Base-by-base conservation (phyloP, 2,797 vertebrate genomes). In the Orestias chungarensis region DNA sequence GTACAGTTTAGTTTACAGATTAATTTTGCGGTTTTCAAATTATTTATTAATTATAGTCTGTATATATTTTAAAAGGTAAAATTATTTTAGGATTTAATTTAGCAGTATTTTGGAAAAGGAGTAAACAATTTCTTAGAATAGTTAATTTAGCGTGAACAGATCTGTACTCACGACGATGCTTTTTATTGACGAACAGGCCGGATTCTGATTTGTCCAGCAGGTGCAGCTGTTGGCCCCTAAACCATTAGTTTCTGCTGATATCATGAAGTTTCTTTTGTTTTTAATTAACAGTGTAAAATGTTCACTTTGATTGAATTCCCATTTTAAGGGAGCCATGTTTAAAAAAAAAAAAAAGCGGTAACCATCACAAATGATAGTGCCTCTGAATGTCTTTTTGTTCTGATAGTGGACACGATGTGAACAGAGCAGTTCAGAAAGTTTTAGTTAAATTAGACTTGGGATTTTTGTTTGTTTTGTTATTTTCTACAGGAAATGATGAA, bases 381-480 rank as follows among this genome's bases (percentile, higher is more conserved):
- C 81, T 91, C 76, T 71, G 73, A 84, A 71, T 79, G 43, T 75
- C 10, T 64, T 61, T 82, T 65, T 64, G 69, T 82, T 78, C 59
- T 65, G 15, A 79, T 70, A 66, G 52, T 68, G 62, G 62, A 65
- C 25, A 65, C 64, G 15, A 25, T 52, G 66, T 78, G 64, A 83
- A 75, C 67, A 75, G 64, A 84, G 79, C 38, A 69, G 73, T 82
- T 75, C 75, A 46, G 70, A 65, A 59, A 68, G 44, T 82, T 84
- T 89, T 0, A 43, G 88, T 89, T 81, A 65, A 50, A 43, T 86
- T 71, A 47, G 31, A 49, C 29, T 79, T 73, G 70, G 78, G 85
- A 90, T 86, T 70, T 88, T 90, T 38, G 4, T 38, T 38, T 38
- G 4, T 79, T 73, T 71, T 79, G 85, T 91, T 86, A 71, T 88